Evolutionary conservation across 2,888 invertebrate species (phyloP).

Genomic region (Sinotaia quadrata): DNA sequence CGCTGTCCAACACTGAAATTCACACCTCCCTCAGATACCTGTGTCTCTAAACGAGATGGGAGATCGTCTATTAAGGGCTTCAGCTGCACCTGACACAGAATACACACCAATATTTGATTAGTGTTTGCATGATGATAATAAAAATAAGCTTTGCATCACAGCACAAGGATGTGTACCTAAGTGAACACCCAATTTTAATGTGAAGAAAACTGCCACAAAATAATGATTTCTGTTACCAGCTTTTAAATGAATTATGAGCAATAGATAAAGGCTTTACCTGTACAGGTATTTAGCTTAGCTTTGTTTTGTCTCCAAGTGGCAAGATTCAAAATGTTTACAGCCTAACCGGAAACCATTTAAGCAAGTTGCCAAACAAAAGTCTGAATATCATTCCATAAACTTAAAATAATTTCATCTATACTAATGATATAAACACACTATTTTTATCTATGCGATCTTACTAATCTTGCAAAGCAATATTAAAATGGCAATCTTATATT

Average conservation of each 20-base stretch:
- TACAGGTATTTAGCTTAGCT: no score
- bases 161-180: no score
- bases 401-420: neutral
- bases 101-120: no score
- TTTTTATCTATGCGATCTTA: no score
- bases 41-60: constrained; percentile 59
- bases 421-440: neutral
- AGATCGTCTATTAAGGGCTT: constrained; percentile 62
- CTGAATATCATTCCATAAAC: neutral
- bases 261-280: neutral
- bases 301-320: no score
- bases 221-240: no score
- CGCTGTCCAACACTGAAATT: constrained; percentile 65
- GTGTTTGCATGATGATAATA: no score
- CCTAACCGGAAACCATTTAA: no score
- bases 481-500: neutral
- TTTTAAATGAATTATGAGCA: neutral
- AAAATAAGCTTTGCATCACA: neutral
- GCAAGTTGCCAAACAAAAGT: neutral
- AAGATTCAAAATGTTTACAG: no score
- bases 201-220: no score
- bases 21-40: constrained; percentile 55
- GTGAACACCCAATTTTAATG: no score
- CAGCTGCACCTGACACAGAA: constrained; percentile 62
- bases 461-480: no score